These are phyloP conservation scores for Batillaria attramentaria DNA, from an alignment of 1,140 invertebrate genomes.

Conservation along the genomic window DNA sequence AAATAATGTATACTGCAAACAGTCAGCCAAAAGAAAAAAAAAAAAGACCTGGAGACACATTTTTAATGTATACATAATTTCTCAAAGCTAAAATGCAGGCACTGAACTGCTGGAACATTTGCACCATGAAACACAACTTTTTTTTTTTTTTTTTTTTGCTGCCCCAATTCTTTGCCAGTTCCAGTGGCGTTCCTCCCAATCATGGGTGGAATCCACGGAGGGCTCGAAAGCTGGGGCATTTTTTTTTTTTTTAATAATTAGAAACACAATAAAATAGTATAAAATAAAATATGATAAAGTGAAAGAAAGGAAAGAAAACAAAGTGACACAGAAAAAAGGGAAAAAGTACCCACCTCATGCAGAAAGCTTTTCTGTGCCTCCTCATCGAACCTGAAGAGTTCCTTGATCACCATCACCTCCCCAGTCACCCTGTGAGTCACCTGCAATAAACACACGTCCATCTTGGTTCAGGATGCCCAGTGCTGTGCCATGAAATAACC, in stretches of 20 bases:
- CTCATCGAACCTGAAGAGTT: slow-evolving; percentile 93
- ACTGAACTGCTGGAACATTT: not conserved
- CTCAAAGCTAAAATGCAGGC: not conserved
- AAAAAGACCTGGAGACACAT: not conserved
- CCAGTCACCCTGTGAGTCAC: slow-evolving; percentile 91
- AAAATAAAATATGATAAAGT: not conserved
- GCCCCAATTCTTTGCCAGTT: no score
- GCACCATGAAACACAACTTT: not conserved
- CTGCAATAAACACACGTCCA: slow-evolving; percentile 75
- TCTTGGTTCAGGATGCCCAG: no score
- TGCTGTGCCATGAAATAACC: no score
- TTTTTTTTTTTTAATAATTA: not conserved
- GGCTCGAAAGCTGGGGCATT: no score
- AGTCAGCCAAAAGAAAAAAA: not conserved
- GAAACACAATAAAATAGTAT: not conserved
- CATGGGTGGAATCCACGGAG: no score
- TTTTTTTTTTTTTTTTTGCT: not conserved
- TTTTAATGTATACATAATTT: slow-evolving; percentile 7
- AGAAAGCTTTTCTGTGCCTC: slow-evolving; percentile 94
- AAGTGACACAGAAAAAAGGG: not conserved
- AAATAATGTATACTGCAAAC: slow-evolving; percentile 7
- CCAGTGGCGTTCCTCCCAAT: no score
- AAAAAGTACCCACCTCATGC: slow-evolving; percentile 81
- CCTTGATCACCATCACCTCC: slow-evolving; percentile 96
- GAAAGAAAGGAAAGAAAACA: not conserved